Evolutionary conservation across 2,888 invertebrate species (phyloP).

Genomic region (Elysia crispata): DNA sequence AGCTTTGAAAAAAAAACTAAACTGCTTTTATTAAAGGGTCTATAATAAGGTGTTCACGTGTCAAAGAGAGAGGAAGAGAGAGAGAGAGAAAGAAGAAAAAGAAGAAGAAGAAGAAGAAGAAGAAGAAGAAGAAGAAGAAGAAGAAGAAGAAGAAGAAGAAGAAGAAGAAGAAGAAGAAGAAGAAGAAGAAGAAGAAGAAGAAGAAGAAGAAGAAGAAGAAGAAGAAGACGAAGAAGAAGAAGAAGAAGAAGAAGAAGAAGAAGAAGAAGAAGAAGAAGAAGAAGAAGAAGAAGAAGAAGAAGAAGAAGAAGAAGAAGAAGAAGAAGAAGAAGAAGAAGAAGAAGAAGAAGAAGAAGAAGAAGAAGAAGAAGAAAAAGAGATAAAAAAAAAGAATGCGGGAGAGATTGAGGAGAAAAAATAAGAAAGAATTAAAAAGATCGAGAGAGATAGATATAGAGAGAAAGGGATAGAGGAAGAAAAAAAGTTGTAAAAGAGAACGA

Average conservation of each 20-base stretch:
- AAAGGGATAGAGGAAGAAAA: too few species aligned
- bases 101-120: constrained; percentile 5
- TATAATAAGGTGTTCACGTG: too few species aligned
- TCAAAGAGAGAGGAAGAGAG: constrained; percentile 23
- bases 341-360: constrained; percentile 5
- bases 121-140: neutral
- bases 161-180: neutral
- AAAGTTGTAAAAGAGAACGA: too few species aligned
- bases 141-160: neutral
- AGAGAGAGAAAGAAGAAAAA: constrained; percentile 10
- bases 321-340: constrained; percentile 21
- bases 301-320: neutral
- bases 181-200: neutral
- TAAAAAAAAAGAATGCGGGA: too few species aligned
- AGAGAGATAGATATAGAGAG: too few species aligned
- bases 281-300: neutral
- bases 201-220: neutral
- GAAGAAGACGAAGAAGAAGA: too few species aligned
- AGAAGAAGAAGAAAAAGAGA: neutral
- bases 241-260: neutral
- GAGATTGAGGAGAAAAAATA: neutral
- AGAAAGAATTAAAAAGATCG: neutral
- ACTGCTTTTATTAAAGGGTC: too few species aligned
- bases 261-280: neutral
- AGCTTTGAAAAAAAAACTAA: too few species aligned